Base-by-base conservation (phyloP, 2,888 invertebrate species). In the Phengaris arion region DNA sequence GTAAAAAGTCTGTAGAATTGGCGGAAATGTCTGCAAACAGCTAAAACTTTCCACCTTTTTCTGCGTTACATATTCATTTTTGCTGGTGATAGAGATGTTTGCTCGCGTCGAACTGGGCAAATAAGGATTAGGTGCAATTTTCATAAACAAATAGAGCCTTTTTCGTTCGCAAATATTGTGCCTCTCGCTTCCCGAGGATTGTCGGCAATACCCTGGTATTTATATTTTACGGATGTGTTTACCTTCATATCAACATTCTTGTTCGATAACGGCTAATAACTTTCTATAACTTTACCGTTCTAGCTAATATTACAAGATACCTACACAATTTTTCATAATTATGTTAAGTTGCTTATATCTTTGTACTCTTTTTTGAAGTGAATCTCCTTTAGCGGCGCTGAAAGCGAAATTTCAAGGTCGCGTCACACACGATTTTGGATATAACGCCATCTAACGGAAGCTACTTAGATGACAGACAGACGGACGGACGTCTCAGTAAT, bases 61-160 rank as follows among this genome's bases (percentile, higher is more conserved):
- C 35, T 2, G 35, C 52, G 57, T 46, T 55, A 74, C 51, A 68
- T 54, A 74, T 75, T 55, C 68, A 75, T 68, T 45, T 46, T 55
- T 54, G 68, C 51, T 48, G n/a, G 68, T 45, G 68, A 72, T 72
- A 35, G 72, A 72, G 72, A 72, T 72, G 52, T 72, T n/a, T 52
- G 54, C 13, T 51, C 74, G 13, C 35, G 22, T 10, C 52, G 48
- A 51, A 55, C 45, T 68, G 74, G 8, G n/a, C 69, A 69, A 75
- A 75, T 75, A 75, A 69, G 55, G 75, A 75, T 75, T 75, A 75
- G 52, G 75, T 57, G 75, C 69, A 54, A 75, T 75, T 75, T 75
- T 75, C 75, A 55, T 75, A 75, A 69, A 69, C 75, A 75, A 75
- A 75, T 55, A 75, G 12, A 69, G 54, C 69, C 68, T 54, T 68